Evolutionary conservation across 2,888 invertebrate genomes (phyloP), one percentile per base, ranked within the genome.

Genomic region (Epistrophe grossulariae): DNA sequence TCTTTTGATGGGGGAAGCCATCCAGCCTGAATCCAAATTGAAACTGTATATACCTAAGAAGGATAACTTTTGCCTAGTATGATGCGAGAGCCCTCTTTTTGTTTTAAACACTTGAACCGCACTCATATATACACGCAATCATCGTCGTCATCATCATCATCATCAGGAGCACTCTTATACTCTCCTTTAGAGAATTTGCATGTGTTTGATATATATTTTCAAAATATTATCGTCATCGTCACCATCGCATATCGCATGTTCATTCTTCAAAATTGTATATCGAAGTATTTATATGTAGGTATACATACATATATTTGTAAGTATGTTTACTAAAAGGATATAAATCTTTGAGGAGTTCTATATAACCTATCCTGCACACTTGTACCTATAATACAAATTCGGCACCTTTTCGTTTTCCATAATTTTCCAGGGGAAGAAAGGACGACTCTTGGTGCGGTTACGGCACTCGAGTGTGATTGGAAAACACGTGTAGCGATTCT

Each of bases 401-500:
- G 40, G 60, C 76, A 52, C 76, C 87, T 79, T 79, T 24, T 24
- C 24, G 24, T 24, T 24, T 79, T 82, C 79, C 79, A 87, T 87
- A 87, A 87, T 82, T 87, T 79, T 38, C 70, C 24, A 55, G 13
- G 19, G 60, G 66, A 60, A 24, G n/a, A 40, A 28, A 52, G 28
- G 64, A 64, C 48, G 64, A 64, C 48, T 35, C 31, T 59, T 66
- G 50, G 48, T 68, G 48, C 19, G 64, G 64, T 64, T 57, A 43
- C 50, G 60, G 43, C 79, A 79, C 66, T 87, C 79, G 71, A 87
- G 60, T 72, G 72, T 87, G 82, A 83, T 87, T 87, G 82, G 60
- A 82, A 87, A 87, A 87, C 87, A 87, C 66, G 87, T 87, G 87
- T 87, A 82, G 60, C 87, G 62, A 79, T 87, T 87, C 87, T 87